Conservation (phyloP, 2,888 invertebrate species). For the Parelbella ahira region DNA sequence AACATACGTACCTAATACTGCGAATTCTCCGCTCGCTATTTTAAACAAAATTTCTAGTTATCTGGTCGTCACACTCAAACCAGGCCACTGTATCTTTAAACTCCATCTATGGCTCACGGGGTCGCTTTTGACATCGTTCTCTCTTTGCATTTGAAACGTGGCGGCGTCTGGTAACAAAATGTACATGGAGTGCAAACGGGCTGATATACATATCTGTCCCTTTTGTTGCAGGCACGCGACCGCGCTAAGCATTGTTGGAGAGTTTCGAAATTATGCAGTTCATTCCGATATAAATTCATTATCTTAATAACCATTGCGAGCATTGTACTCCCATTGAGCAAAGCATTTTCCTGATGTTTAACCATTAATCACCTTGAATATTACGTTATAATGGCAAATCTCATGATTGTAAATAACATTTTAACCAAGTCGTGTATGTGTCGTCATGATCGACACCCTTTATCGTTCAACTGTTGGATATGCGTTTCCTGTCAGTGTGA, state of each 20-base stretch:
- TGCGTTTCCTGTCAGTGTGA: no score
- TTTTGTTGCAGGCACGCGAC: slow-evolving; percentile 8
- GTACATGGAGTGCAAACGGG: slow-evolving; percentile 15
- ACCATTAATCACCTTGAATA: no score
- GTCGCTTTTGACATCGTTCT: slow-evolving; percentile 31
- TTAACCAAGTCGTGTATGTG: no score
- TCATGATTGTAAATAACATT: no score
- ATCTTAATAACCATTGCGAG: no score
- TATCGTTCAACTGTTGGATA: no score
- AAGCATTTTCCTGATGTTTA: no score
- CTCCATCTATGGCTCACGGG: slow-evolving; percentile 31
- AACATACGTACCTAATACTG: no score
- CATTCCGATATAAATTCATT: no score
- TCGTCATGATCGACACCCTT: no score
- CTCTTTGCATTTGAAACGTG: slow-evolving; percentile 35
- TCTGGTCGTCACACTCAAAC: slow-evolving; percentile 28
- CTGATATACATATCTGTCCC: slow-evolving; percentile 13
- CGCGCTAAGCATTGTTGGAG: slow-evolving; percentile 8
- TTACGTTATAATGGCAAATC: no score
- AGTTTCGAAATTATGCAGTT: slow-evolving; percentile 14
- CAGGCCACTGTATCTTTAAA: slow-evolving; percentile 30
- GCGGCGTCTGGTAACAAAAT: slow-evolving; percentile 29
- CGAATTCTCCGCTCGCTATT: slow-evolving; percentile 28
- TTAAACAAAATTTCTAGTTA: slow-evolving; percentile 22
- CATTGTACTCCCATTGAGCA: no score